Base-by-base conservation (phyloP, 2,113 vertebrate genomes). In the Rhabdornis inornatus region DNA sequence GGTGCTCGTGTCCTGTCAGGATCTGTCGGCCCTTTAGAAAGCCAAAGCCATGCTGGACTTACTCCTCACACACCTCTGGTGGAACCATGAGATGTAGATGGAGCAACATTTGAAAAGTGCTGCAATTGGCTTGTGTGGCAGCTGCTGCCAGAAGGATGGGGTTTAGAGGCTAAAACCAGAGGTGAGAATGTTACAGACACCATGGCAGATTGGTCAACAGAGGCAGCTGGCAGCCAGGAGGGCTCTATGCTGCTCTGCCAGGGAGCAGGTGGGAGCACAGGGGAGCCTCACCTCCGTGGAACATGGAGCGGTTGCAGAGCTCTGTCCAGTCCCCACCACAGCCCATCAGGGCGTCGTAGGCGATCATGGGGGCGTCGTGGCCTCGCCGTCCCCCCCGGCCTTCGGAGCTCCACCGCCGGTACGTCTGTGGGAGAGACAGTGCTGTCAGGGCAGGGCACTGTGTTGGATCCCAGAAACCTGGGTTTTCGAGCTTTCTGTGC, bases 351-450 rank as follows among this genome's bases (percentile, higher is more conserved):
- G 99, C 99, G 0, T 99, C 99, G 0, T 99, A 99, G 14, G 99
- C 99, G 3, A 99, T 99, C 99, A 99, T 99, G 45, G 99, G 99
- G 13, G 99, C 98, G 2, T 99, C 99, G 0, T 99, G 99, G 35
- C 99, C 99, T 84, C 99, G 98, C 3, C 98, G 97, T 0, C 99
- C 99, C 0, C 99, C 98, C 1, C 98, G 97, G 23, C 99, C 99
- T 80, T 99, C 99, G 0, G 99, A 99, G 93, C 99, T 99, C 99
- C 99, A 99, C 20, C 97, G 98, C 95, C 98, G 98, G 82, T 99
- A 99, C 1, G 98, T 97, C 99, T 99, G 96, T 3, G 30, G 71
- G 83, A 65, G 71, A 83, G 55, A 84, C 1, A 2, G 5, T 0
- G 0, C 35, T 0, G 7, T 94, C 61, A 92, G 64, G 22, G 5